Percentiles rank a stretch among this genome's conserved stretches.
phyloP scores from a whole-genome alignment of 2,797 vertebrate species.

The Etheostoma nigrum region DNA sequence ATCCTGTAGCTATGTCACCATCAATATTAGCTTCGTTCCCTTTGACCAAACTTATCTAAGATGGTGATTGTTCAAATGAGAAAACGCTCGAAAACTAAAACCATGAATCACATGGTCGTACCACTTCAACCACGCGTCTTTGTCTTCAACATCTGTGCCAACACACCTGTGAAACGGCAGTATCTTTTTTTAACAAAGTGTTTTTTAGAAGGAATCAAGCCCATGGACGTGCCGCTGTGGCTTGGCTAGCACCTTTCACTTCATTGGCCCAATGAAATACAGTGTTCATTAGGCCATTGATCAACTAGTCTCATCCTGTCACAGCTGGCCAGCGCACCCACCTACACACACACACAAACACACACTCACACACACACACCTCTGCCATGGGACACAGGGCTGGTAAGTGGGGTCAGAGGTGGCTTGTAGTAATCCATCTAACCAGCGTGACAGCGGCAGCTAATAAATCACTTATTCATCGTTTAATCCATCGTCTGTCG shows the following conservation, averaged over 20 bases:
- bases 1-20: not conserved
- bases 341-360: conserved; percentile 60
- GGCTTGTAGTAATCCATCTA: conserved; percentile 90
- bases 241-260: conserved; percentile 71
- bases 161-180: not conserved
- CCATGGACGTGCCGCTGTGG: conserved; percentile 37
- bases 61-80: not conserved
- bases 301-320: conserved; percentile 89
- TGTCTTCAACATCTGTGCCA: not conserved
- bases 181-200: conserved; percentile 24
- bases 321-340: conserved; percentile 84
- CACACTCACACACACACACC: conserved; percentile 57
- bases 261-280: conserved; percentile 86
- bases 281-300: conserved; percentile 89
- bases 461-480: conserved; percentile 92
- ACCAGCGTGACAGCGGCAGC: conserved; percentile 88
- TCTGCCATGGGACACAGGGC: conserved; percentile 76
- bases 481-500: conserved; percentile 89
- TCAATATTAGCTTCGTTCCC: not conserved
- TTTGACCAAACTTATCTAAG: not conserved
- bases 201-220: conserved; percentile 46
- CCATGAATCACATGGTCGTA: not conserved
- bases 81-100: not conserved
- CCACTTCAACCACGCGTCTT: not conserved
- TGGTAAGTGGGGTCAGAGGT: conserved; percentile 89